A percentile compares a stretch with the other conserved stretches of the same genome.
phyloP scores from a whole-genome alignment of 2,888 invertebrate species.

The Suillia variegata region DNA sequence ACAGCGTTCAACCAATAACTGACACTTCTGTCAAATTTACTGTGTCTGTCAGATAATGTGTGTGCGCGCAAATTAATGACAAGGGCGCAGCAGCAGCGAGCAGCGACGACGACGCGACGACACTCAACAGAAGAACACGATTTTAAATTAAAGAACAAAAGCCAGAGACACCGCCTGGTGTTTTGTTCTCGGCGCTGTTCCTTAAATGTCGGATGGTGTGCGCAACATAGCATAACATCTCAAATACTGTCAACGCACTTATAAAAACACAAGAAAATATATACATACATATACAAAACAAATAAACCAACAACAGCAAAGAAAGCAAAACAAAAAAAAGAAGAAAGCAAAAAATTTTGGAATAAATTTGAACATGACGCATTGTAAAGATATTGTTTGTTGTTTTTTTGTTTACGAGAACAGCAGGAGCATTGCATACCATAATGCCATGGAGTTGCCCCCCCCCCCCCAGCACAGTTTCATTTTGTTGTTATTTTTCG shows the following conservation, averaged over 20 bases:
- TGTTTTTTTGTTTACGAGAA: not conserved
- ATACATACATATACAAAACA: not conserved
- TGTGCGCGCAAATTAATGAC: not conserved
- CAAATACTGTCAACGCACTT: conserved; percentile 3
- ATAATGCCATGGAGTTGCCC: too few relatives aligned
- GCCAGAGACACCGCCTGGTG: not conserved
- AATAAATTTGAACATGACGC: conserved; percentile 4
- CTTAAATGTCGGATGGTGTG: not conserved
- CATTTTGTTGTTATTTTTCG: too few relatives aligned
- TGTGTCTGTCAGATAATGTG: not conserved
- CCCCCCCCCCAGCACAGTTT: too few relatives aligned
- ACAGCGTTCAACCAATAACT: conserved; percentile 6
- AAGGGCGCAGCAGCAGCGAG: not conserved
- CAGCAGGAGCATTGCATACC: too few relatives aligned
- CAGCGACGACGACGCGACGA: too few relatives aligned
- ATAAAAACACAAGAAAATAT: too few relatives aligned
- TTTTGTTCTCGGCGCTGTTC: not conserved
- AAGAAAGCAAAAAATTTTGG: not conserved
- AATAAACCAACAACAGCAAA: not conserved
- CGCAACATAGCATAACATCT: not conserved
- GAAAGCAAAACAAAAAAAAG: not conserved
- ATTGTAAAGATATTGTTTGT: not conserved
- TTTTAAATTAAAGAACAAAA: not conserved
- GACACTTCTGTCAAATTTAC: conserved; percentile 8
- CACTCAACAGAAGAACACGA: not conserved